Evolutionary conservation across 2,113 vertebrate genomes (phyloP).

Genomic region (Clupea harengus): DNA sequence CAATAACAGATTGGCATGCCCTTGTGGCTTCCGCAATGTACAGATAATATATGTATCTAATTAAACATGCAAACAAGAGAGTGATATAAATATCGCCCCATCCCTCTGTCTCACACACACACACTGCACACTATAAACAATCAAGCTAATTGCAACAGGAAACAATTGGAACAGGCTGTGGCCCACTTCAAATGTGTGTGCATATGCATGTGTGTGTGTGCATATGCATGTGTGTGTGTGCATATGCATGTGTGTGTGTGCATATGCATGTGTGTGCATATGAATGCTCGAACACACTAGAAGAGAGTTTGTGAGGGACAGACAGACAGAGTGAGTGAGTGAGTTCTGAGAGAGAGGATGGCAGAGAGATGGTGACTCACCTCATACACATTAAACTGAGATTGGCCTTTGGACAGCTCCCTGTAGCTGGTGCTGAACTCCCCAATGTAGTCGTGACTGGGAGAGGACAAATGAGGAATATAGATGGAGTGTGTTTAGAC

Average conservation of each 20-base stretch:
- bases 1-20: not conserved
- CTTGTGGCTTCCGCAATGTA: not conserved
- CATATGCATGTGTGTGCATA: too few relatives aligned
- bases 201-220: not conserved
- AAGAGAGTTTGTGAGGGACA: not conserved
- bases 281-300: not conserved
- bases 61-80: not conserved
- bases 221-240: not conserved
- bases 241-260: not conserved
- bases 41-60: not conserved
- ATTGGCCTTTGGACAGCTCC: slow-evolving; percentile 90
- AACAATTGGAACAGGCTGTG: not conserved
- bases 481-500: not conserved
- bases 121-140: not conserved
- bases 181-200: not conserved
- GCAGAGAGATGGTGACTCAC: slow-evolving; percentile 65
- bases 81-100: not conserved
- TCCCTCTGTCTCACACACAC: not conserved
- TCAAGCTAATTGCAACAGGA: not conserved
- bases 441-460: slow-evolving; percentile 95
- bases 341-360: not conserved
- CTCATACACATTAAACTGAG: slow-evolving; percentile 95
- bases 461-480: slow-evolving; percentile 25
- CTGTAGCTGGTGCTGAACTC: slow-evolving; percentile 98
- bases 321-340: too few relatives aligned